Conservation (phyloP, 1,140 invertebrate species). For the Drosophila neocordata region DNA sequence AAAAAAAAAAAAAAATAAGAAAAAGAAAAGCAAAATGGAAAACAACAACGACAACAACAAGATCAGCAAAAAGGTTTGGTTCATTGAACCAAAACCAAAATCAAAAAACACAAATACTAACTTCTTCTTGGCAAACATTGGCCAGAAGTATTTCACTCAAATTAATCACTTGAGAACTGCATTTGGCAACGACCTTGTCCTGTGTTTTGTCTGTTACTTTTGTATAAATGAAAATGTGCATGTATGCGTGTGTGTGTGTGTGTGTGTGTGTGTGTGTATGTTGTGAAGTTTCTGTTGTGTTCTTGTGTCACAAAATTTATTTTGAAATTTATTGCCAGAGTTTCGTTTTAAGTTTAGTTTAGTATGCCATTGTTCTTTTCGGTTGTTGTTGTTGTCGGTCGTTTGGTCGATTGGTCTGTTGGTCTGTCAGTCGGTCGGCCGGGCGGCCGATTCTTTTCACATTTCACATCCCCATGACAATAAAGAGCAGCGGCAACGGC, state of each 20-base stretch:
- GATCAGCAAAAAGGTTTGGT: constrained; percentile 25
- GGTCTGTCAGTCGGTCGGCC: not conserved
- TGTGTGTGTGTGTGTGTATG: not conserved
- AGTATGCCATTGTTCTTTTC: constrained; percentile 70
- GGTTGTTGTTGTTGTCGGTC: not conserved
- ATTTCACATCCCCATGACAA: constrained; percentile 57
- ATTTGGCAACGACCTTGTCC: constrained; percentile 63
- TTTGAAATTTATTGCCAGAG: constrained; percentile 62
- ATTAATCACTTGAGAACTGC: constrained; percentile 37
- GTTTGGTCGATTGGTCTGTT: not conserved
- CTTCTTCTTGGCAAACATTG: constrained; percentile 1
- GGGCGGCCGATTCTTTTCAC: constrained; percentile 55
- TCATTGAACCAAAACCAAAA: constrained; percentile 56
- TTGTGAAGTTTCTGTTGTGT: not conserved
- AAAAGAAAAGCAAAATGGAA: constrained; percentile 11
- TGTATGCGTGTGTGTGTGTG: constrained; percentile 1
- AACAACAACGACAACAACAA: constrained; percentile 1
- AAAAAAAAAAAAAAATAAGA: too few species aligned
- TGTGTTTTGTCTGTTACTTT: constrained; percentile 9
- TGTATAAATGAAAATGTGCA: constrained; percentile 23
- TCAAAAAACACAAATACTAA: constrained; percentile 13
- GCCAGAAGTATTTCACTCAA: constrained; percentile 6
- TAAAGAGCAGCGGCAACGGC: constrained; percentile 57
- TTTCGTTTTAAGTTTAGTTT: constrained; percentile 63
- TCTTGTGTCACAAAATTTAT: constrained; percentile 47